Percentiles rank a stretch among this genome's conserved stretches.
Evolutionary conservation across 2,888 invertebrate species (phyloP).

Genomic region (Dorcus hopei): DNA sequence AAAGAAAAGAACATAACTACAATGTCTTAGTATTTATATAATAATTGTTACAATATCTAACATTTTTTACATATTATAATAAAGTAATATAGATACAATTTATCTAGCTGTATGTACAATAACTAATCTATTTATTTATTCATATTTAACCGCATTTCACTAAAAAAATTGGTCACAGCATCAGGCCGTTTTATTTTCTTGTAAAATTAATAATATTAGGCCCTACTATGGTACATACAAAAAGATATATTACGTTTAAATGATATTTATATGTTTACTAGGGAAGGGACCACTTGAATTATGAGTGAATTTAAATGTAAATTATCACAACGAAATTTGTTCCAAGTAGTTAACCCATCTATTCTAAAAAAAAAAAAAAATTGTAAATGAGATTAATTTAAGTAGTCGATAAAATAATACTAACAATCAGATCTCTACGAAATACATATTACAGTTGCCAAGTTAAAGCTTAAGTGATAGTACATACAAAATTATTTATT

Average conservation of each 20-base stretch:
- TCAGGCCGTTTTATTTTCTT: conserved; percentile 15
- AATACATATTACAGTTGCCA: too few relatives aligned
- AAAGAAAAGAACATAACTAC: conserved; percentile 6
- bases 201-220: conserved; percentile 5
- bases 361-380: too few relatives aligned
- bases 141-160: conserved; percentile 1
- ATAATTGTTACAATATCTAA: conserved; percentile 14
- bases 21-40: conserved; percentile 5
- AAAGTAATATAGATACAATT: conserved; percentile 12
- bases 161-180: conserved; percentile 18
- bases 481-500: background rate
- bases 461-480: too few relatives aligned
- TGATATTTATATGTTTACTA: background rate
- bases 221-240: conserved; percentile 8
- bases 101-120: conserved; percentile 8
- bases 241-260: background rate
- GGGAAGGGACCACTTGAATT: too few relatives aligned
- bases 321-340: too few relatives aligned
- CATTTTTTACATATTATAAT: conserved; percentile 13
- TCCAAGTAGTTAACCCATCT: too few relatives aligned
- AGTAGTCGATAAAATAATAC: too few relatives aligned
- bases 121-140: background rate
- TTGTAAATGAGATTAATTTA: too few relatives aligned
- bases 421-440: too few relatives aligned
- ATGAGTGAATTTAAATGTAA: too few relatives aligned